Percentiles rank a stretch among this genome's conserved stretches.
These are phyloP conservation scores for Triplophysa bombifrons DNA, from an alignment of 2,797 vertebrate species.

Conservation along the genomic window DNA sequence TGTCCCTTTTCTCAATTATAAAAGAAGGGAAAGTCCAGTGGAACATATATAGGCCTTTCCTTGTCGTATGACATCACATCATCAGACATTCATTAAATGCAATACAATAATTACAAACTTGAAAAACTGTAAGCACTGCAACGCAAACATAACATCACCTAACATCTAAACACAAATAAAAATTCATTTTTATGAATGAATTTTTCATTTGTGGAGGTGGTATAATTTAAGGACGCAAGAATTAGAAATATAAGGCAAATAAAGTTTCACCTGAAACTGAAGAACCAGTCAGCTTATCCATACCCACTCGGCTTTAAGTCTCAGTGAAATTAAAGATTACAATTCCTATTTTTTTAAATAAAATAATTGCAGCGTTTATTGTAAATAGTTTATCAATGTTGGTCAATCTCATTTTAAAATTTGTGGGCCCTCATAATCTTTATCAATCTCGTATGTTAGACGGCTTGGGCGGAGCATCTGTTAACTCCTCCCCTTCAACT, in stretches of 20 bases:
- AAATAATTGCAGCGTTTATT: too few relatives aligned
- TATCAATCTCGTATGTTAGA: too few relatives aligned
- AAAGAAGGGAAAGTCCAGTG: background rate
- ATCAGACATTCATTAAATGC: background rate
- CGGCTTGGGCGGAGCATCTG: too few relatives aligned
- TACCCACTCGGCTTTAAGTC: background rate
- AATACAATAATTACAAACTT: background rate
- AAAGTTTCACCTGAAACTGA: background rate
- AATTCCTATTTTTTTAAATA: too few relatives aligned
- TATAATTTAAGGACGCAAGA: background rate
- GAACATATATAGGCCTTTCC: background rate
- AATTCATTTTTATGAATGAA: too few relatives aligned
- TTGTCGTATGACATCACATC: background rate
- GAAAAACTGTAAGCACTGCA: background rate
- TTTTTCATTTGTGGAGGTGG: background rate
- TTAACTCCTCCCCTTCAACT: too few relatives aligned
- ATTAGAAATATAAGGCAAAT: background rate
- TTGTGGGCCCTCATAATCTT: too few relatives aligned
- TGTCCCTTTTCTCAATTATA: background rate
- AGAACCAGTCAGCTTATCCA: background rate
- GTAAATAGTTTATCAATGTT: too few relatives aligned
- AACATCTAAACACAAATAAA: background rate
- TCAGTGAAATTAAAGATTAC: too few relatives aligned
- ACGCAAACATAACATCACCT: background rate
- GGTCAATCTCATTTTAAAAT: too few relatives aligned